These are phyloP conservation scores for Aeoliscus strigatus DNA, from an alignment of 2,797 vertebrate species.

Conservation along the genomic window DNA sequence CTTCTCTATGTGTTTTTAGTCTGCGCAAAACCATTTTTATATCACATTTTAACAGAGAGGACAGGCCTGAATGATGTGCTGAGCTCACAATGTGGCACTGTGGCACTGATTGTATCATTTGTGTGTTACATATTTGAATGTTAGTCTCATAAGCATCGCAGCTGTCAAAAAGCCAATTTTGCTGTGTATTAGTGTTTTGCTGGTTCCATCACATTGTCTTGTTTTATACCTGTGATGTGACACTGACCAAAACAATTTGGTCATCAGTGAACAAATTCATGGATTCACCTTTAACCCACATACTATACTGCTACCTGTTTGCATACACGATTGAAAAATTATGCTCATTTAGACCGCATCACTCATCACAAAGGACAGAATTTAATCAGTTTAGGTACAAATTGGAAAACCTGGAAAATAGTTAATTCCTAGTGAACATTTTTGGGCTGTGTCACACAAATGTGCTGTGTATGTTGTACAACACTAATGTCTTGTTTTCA, in stretches of 20 bases:
- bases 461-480: slow-evolving; percentile 79
- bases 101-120: slow-evolving; percentile 70
- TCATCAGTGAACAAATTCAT: too few relatives aligned
- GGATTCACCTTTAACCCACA: too few relatives aligned
- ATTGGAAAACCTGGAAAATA: neutral
- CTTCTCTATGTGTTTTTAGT: too few relatives aligned
- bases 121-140: slow-evolving; percentile 71
- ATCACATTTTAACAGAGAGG: too few relatives aligned
- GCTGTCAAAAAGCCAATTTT: slow-evolving; percentile 36
- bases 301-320: too few relatives aligned
- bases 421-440: too few relatives aligned
- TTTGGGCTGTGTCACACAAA: slow-evolving; percentile 71
- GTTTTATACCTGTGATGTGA: slow-evolving; percentile 70
- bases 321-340: too few relatives aligned
- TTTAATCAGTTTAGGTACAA: neutral
- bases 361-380: neutral
- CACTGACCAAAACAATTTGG: slow-evolving; percentile 74
- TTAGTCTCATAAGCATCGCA: slow-evolving; percentile 61
- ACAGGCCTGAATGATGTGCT: too few relatives aligned
- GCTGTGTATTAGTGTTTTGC: slow-evolving; percentile 49
- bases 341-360: neutral
- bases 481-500: slow-evolving; percentile 88
- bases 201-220: slow-evolving; percentile 70
- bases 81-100: too few relatives aligned
- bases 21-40: too few relatives aligned